Percentiles rank a stretch among this genome's conserved stretches.
Evolutionary conservation across 2,113 vertebrate genomes (phyloP).

Genomic region (Petroica traversi): DNA sequence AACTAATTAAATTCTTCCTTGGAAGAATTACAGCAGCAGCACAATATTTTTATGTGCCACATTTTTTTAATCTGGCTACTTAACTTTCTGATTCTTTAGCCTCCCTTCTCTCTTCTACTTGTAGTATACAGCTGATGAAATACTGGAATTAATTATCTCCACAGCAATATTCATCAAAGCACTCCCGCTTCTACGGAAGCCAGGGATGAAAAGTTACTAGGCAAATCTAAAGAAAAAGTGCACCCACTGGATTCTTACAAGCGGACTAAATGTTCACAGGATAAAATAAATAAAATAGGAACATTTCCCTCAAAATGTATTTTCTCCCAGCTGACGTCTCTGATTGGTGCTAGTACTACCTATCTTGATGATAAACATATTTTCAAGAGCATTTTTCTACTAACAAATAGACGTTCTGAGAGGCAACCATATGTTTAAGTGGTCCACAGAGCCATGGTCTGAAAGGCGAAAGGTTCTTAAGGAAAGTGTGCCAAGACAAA

Average conservation of each 20-base stretch:
- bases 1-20: conserved; percentile 20
- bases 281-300: conserved; percentile 2
- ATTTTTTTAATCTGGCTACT: not conserved
- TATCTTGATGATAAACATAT: conserved; percentile 45
- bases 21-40: not conserved
- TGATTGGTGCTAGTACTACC: not conserved
- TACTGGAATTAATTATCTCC: conserved; percentile 18
- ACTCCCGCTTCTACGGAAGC: not conserved
- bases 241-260: not conserved
- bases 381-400: conserved; percentile 34
- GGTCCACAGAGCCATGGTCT: not conserved
- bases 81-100: not conserved
- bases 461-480: conserved; percentile 20
- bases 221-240: conserved; percentile 14
- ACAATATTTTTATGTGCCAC: not conserved
- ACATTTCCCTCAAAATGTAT: not conserved
- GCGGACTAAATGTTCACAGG: not conserved
- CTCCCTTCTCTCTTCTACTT: not conserved
- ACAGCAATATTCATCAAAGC: not conserved
- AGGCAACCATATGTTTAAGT: conserved; percentile 49
- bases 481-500: conserved; percentile 25
- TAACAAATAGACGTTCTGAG: conserved; percentile 43
- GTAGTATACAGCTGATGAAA: not conserved
- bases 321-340: conserved; percentile 16
- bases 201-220: not conserved